A percentile compares a stretch with the other conserved stretches of the same genome.
phyloP scores from a whole-genome alignment of 2,888 invertebrate species.

The Rotaria sp. region DNA sequence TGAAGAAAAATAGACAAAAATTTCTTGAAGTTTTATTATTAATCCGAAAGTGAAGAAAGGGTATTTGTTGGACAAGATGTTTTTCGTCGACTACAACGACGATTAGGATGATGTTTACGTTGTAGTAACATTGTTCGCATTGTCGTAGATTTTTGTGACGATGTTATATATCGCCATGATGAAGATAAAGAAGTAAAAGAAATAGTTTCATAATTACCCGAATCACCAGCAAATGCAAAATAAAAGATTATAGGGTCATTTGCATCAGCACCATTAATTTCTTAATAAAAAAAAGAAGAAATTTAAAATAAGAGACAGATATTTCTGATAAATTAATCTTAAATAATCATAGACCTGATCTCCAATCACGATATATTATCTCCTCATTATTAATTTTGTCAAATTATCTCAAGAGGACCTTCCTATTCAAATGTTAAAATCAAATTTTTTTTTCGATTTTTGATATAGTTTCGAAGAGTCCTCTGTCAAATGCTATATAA shows the following conservation, averaged over 20 bases:
- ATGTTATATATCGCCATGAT: background rate
- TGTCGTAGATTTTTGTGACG: background rate
- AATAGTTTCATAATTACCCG: constrained; percentile 26
- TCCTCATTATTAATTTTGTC: too few relatives aligned
- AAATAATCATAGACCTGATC: too few relatives aligned
- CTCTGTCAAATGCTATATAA: too few relatives aligned
- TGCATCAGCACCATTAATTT: constrained; percentile 34
- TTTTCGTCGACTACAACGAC: background rate
- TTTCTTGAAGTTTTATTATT: background rate
- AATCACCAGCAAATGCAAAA: constrained; percentile 38
- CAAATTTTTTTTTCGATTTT: too few relatives aligned
- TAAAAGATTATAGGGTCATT: constrained; percentile 22
- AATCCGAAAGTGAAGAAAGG: background rate
- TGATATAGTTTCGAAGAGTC: too few relatives aligned
- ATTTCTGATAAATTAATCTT: too few relatives aligned
- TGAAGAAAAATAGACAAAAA: background rate
- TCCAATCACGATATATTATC: too few relatives aligned
- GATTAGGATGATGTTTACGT: background rate
- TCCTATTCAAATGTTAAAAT: too few relatives aligned
- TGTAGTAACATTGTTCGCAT: background rate
- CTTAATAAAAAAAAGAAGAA: background rate
- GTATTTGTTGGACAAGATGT: background rate
- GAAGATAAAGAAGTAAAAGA: background rate
- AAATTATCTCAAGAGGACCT: too few relatives aligned
- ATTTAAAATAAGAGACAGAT: too few relatives aligned